These are phyloP conservation scores for Drosophila miranda DNA, from an alignment of 1,140 invertebrate species.

Conservation along the genomic window DNA sequence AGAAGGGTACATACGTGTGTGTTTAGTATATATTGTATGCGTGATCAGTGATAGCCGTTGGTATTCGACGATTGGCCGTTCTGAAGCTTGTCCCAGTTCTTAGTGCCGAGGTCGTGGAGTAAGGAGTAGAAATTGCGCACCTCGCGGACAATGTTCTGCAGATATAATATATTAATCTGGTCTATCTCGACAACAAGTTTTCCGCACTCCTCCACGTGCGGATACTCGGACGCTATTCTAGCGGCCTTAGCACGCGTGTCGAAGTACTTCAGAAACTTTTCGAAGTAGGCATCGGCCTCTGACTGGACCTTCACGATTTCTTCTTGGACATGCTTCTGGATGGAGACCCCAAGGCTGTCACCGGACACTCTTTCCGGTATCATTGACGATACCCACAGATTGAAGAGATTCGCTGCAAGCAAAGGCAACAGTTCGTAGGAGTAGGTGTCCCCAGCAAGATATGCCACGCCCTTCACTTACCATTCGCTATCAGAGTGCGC, in stretches of 20 bases:
- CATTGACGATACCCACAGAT: constrained; percentile 91
- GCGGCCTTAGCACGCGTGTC: too few relatives aligned
- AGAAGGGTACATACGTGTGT: too few relatives aligned
- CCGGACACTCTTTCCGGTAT: too few relatives aligned
- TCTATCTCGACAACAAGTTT: constrained; percentile 93
- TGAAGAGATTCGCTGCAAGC: constrained; percentile 85
- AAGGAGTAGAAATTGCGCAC: constrained; percentile 98
- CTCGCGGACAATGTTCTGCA: constrained; percentile 88
- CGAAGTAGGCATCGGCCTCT: constrained; percentile 98
- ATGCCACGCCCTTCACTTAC: constrained; percentile 91
- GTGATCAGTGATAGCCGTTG: too few relatives aligned
- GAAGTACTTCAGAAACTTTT: constrained; percentile 95
- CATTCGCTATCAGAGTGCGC: constrained; percentile 95
- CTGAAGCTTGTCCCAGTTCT: constrained; percentile 96
- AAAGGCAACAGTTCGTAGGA: background rate
- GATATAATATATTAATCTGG: too few relatives aligned
- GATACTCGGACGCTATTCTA: constrained; percentile 83
- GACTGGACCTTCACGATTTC: constrained; percentile 98
- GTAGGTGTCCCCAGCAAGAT: too few relatives aligned
- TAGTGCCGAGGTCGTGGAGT: constrained; percentile 97
- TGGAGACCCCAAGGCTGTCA: too few relatives aligned
- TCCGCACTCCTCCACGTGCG: constrained; percentile 97
- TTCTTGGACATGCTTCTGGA: constrained; percentile 93
- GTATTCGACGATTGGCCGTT: too few relatives aligned
- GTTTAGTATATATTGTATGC: too few relatives aligned